A percentile compares a stretch with the other conserved stretches of the same genome.
Conservation (phyloP, 2,888 invertebrate species). For the Andrena praecox region DNA sequence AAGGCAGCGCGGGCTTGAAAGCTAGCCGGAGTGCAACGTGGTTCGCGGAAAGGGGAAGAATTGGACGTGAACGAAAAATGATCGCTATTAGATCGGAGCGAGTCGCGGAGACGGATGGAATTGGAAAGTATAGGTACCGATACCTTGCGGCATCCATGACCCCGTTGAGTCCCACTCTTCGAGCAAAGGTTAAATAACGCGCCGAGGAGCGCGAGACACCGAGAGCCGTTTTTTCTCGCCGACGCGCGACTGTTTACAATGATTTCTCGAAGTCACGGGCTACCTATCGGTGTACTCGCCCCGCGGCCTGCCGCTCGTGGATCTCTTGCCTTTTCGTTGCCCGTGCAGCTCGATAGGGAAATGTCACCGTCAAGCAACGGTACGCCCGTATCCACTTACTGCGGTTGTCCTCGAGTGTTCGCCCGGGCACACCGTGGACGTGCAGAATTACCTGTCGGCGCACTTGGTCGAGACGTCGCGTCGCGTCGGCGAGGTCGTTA, state of each 20-base stretch:
- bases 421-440: slow-evolving; percentile 21
- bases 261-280: background rate
- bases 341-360: slow-evolving; percentile 24
- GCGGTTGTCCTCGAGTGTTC: slow-evolving; percentile 76
- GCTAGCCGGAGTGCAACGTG: background rate
- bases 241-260: background rate
- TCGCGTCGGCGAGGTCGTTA: slow-evolving; percentile 17
- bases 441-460: slow-evolving; percentile 34
- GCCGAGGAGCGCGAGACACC: background rate
- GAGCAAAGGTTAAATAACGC: slow-evolving; percentile 33
- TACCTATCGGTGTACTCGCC: slow-evolving; percentile 35
- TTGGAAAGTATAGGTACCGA: slow-evolving; percentile 39
- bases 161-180: slow-evolving; percentile 24
- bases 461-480: slow-evolving; percentile 13
- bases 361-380: slow-evolving; percentile 56
- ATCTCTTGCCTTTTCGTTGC: slow-evolving; percentile 16
- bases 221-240: background rate
- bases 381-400: slow-evolving; percentile 62
- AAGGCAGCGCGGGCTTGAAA: background rate
- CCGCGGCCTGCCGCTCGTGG: background rate
- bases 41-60: background rate
- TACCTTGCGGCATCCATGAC: slow-evolving; percentile 26
- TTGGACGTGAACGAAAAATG: background rate
- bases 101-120: background rate
- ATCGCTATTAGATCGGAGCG: background rate